phyloP scores from a whole-genome alignment of 1,140 invertebrate species.

The Tetranychus urticae region DNA sequence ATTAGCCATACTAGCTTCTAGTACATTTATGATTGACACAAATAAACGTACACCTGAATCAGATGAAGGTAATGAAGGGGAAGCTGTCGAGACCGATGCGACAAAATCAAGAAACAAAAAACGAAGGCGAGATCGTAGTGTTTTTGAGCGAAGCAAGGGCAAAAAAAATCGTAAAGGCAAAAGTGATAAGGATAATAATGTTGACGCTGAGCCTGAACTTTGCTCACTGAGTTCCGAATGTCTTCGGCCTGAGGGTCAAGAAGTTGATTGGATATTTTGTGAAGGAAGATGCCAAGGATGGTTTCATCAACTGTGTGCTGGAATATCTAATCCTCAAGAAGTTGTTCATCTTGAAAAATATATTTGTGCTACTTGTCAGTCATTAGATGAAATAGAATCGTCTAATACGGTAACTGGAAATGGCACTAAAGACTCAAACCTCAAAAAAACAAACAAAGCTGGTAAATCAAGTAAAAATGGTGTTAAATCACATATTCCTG shows the following conservation, averaged over 20 bases:
- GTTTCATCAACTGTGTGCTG: conserved; percentile 1
- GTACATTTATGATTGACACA: neutral
- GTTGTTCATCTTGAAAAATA: neutral
- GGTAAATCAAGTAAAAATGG: too few relatives aligned
- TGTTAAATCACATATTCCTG: too few relatives aligned
- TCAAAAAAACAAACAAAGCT: too few relatives aligned
- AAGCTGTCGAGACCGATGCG: neutral
- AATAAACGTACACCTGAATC: neutral
- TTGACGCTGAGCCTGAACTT: neutral
- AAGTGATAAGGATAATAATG: neutral
- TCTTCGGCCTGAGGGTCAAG: neutral
- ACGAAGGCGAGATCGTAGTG: neutral
- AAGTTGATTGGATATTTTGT: conserved; percentile 4
- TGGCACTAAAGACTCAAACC: too few relatives aligned
- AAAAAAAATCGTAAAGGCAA: neutral
- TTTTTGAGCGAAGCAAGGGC: neutral
- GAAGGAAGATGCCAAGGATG: neutral
- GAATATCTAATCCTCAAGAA: neutral
- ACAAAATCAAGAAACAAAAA: neutral
- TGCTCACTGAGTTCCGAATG: neutral
- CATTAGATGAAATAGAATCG: neutral
- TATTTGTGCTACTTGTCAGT: neutral
- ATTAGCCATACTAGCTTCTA: neutral
- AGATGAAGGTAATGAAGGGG: neutral
- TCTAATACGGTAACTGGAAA: too few relatives aligned